Conservation (phyloP, 2,797 vertebrate genomes). For the Platalea minor region DNA sequence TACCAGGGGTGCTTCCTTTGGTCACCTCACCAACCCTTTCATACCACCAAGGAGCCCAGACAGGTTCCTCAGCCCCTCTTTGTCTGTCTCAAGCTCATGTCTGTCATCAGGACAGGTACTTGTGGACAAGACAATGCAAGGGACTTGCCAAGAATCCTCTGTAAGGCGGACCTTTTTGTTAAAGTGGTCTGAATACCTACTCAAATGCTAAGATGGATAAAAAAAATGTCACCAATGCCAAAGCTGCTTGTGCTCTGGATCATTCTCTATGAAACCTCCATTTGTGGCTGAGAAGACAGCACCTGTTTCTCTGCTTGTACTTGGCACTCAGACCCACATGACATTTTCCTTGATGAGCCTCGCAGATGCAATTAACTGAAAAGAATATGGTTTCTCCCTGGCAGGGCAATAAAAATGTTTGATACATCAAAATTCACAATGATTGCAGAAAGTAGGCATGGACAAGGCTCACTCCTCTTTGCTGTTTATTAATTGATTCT, state of each 20-base stretch:
- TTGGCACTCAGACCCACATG: fast-evolving
- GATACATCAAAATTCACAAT: neutral
- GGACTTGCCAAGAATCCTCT: neutral
- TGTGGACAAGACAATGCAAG: neutral
- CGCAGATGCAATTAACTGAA: neutral
- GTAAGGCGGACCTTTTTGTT: neutral
- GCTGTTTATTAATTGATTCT: neutral
- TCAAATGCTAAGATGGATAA: neutral
- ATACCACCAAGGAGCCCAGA: fast-evolving
- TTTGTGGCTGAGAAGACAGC: neutral
- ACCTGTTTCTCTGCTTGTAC: neutral
- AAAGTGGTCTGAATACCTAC: neutral
- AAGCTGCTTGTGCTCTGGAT: neutral
- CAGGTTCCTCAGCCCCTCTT: neutral
- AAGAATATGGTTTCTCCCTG: neutral
- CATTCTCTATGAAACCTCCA: neutral
- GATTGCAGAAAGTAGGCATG: neutral
- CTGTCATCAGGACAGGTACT: neutral
- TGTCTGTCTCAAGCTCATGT: neutral
- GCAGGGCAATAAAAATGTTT: neutral
- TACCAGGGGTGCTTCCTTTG: neutral
- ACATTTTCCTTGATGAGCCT: neutral
- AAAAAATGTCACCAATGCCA: neutral
- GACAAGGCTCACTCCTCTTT: neutral
- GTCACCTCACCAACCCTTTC: neutral